These are phyloP conservation scores for Drosophila tanythrix DNA, from an alignment of 2,888 invertebrate species.

Conservation along the genomic window DNA sequence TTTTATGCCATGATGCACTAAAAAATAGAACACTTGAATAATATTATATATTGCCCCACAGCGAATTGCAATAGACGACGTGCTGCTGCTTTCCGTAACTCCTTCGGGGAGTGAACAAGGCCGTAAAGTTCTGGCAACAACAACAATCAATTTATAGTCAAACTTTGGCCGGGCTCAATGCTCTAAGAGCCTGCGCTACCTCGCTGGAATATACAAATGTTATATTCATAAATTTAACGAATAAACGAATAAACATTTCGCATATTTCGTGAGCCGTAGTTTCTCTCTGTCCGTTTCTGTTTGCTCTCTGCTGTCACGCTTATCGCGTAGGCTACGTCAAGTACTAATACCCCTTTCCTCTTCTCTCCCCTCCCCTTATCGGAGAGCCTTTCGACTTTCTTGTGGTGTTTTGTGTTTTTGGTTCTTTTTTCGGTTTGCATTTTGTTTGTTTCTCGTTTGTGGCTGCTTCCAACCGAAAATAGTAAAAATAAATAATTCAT, in stretches of 20 bases:
- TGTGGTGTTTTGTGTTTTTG: slow-evolving; percentile 32
- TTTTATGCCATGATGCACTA: slow-evolving; percentile 57
- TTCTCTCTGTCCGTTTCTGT: slow-evolving; percentile 18
- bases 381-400: slow-evolving; percentile 43
- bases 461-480: slow-evolving; percentile 45
- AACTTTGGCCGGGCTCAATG: slow-evolving; percentile 55
- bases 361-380: slow-evolving; percentile 28
- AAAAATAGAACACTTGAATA: slow-evolving; percentile 60
- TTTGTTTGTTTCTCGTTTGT: slow-evolving; percentile 34
- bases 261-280: slow-evolving; percentile 63
- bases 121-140: slow-evolving; percentile 46
- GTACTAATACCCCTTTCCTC: slow-evolving; percentile 28
- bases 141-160: slow-evolving; percentile 66
- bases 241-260: slow-evolving; percentile 70
- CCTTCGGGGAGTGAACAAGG: slow-evolving; percentile 24
- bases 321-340: slow-evolving; percentile 65
- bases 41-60: slow-evolving; percentile 51
- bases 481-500: slow-evolving; percentile 78
- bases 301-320: slow-evolving; percentile 38
- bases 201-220: slow-evolving; percentile 61
- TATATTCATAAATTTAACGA: slow-evolving; percentile 79
- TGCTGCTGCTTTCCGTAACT: slow-evolving; percentile 31
- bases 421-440: slow-evolving; percentile 32
- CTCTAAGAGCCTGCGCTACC: slow-evolving; percentile 43
- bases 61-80: slow-evolving; percentile 57